These are phyloP conservation scores for Apodemia duryi DNA, from an alignment of 2,888 invertebrate genomes.

Conservation along the genomic window DNA sequence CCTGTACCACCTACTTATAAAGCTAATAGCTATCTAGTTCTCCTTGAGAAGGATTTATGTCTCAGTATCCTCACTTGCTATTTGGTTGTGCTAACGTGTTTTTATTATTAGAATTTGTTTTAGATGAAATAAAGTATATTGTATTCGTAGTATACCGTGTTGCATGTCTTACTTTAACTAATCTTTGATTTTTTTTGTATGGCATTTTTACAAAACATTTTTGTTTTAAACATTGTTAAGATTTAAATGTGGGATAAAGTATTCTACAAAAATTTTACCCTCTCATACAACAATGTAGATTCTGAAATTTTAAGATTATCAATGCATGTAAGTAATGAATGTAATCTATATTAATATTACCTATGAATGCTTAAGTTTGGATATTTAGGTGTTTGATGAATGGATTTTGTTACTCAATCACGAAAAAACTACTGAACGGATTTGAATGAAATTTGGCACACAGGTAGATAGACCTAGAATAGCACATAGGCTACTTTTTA, in stretches of 20 bases:
- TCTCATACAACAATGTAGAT: not conserved
- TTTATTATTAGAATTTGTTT: constrained; percentile 6
- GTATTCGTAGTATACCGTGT: not conserved
- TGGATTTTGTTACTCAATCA: no score
- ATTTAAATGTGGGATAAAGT: not conserved
- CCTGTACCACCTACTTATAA: constrained; percentile 40
- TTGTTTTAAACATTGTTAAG: not conserved
- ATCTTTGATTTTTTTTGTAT: not conserved
- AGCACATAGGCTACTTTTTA: no score
- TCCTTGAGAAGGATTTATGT: constrained; percentile 52
- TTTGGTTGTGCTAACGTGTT: constrained; percentile 25
- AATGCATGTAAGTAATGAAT: not conserved
- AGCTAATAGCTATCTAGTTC: constrained; percentile 42
- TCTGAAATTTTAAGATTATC: not conserved
- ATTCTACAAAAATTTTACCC: not conserved
- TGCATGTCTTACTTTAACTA: not conserved
- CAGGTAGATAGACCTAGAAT: no score
- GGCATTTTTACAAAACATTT: not conserved
- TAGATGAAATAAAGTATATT: not conserved
- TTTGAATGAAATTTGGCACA: no score
- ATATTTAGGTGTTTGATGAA: no score
- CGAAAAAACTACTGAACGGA: no score
- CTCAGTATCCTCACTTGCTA: constrained; percentile 20
- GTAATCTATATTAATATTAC: no score
- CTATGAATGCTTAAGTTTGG: no score